phyloP scores from a whole-genome alignment of 2,113 vertebrate genomes.

The Neogale vison region DNA sequence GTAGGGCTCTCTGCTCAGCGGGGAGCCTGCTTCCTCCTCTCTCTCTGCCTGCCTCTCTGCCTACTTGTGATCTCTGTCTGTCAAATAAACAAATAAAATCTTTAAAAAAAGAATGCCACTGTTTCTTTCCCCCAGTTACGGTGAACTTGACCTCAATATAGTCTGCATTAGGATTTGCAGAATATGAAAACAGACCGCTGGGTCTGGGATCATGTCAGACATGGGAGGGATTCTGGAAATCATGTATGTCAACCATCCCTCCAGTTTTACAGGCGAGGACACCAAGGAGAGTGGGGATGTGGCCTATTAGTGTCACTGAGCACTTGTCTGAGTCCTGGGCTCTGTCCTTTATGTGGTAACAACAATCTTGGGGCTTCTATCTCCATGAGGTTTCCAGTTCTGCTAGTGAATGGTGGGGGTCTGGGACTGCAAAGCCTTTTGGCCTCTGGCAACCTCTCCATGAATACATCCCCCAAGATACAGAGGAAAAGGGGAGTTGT shows the following conservation, averaged over 20 bases:
- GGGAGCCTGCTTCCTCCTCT: too few relatives aligned
- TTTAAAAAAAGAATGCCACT: background rate
- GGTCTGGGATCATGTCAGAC: background rate
- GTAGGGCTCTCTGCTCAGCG: too few relatives aligned
- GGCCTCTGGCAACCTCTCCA: background rate
- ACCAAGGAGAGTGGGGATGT: background rate
- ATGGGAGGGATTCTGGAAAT: background rate
- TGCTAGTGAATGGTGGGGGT: background rate
- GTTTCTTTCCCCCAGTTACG: background rate
- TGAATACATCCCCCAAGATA: background rate
- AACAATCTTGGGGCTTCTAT: background rate
- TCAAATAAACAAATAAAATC: too few relatives aligned
- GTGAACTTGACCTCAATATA: background rate
- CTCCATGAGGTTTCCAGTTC: background rate
- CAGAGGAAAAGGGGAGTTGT: background rate
- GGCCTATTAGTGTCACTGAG: background rate
- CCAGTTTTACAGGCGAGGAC: background rate
- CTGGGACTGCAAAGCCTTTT: background rate
- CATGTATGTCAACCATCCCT: background rate
- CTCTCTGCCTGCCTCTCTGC: too few relatives aligned
- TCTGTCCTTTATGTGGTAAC: background rate
- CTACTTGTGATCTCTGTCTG: too few relatives aligned
- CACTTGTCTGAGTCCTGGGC: background rate
- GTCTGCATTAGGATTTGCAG: background rate
- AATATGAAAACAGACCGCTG: background rate